These are phyloP conservation scores for Climacteris rufus DNA, from an alignment of 2,113 vertebrate genomes.

Conservation along the genomic window DNA sequence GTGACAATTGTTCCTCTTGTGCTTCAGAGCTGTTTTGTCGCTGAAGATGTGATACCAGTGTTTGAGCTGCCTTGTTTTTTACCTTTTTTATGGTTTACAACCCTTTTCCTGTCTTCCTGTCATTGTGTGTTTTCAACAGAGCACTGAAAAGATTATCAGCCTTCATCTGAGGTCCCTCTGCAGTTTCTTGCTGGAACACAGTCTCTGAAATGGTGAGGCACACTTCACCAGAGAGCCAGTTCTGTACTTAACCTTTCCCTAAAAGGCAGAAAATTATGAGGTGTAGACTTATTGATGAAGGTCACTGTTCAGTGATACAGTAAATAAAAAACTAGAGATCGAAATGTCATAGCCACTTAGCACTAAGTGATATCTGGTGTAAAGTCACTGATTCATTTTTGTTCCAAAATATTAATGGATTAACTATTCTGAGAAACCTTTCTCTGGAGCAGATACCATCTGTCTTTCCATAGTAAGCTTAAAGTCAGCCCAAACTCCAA, in stretches of 20 bases:
- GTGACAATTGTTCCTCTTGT: not conserved
- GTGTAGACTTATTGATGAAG: not conserved
- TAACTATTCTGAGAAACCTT: constrained; percentile 23
- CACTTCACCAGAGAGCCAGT: not conserved
- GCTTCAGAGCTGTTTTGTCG: not conserved
- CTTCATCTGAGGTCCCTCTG: not conserved
- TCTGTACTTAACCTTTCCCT: not conserved
- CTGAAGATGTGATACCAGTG: not conserved
- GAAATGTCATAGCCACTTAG: not conserved
- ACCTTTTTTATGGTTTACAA: not conserved
- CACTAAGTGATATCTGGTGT: not conserved
- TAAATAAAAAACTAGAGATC: not conserved
- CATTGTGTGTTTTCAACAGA: not conserved
- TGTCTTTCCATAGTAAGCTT: constrained; percentile 9
- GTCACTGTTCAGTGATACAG: not conserved
- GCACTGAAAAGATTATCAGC: not conserved
- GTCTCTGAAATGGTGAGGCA: not conserved
- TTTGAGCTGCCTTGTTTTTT: not conserved
- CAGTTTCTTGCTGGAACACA: not conserved
- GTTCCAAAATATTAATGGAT: not conserved
- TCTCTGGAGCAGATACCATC: constrained; percentile 8
- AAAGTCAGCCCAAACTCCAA: constrained; percentile 5
- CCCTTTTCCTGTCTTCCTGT: not conserved
- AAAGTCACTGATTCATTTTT: constrained; percentile 3
- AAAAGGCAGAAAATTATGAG: not conserved